phyloP scores from a whole-genome alignment of 2,888 invertebrate genomes.

The Hoplodrina ambigua region DNA sequence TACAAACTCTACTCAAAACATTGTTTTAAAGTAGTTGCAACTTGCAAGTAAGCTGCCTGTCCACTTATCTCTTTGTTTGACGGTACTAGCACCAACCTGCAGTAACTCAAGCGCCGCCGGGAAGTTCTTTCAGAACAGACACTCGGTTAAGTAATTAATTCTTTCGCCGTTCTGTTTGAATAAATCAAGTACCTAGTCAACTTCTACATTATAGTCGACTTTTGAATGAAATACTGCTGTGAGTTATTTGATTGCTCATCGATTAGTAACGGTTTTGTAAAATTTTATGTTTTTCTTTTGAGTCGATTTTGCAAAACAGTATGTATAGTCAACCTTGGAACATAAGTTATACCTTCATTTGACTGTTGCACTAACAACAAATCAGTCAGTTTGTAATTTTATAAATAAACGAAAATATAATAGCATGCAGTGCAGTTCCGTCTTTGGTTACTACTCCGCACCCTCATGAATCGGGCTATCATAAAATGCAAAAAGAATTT shows the following conservation, averaged over 20 bases:
- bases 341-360: background rate
- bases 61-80: conserved; percentile 9
- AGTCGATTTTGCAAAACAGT: background rate
- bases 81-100: conserved; percentile 46
- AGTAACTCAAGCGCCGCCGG: conserved; percentile 62
- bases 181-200: conserved; percentile 72
- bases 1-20: no score
- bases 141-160: conserved; percentile 83
- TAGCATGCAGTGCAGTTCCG: no score
- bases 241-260: conserved; percentile 35
- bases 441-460: no score
- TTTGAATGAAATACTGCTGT: conserved; percentile 49
- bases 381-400: no score
- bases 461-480: no score
- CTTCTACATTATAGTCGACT: conserved; percentile 69
- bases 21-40: no score
- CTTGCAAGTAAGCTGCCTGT: background rate
- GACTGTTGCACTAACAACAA: no score
- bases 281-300: background rate
- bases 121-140: conserved; percentile 72
- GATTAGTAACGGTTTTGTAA: conserved; percentile 14
- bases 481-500: no score
- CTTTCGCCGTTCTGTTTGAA: conserved; percentile 78
- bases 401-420: no score
- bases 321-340: background rate